Evolutionary conservation across 2,113 vertebrate genomes (phyloP).

Genomic region (Lophius piscatorius): DNA sequence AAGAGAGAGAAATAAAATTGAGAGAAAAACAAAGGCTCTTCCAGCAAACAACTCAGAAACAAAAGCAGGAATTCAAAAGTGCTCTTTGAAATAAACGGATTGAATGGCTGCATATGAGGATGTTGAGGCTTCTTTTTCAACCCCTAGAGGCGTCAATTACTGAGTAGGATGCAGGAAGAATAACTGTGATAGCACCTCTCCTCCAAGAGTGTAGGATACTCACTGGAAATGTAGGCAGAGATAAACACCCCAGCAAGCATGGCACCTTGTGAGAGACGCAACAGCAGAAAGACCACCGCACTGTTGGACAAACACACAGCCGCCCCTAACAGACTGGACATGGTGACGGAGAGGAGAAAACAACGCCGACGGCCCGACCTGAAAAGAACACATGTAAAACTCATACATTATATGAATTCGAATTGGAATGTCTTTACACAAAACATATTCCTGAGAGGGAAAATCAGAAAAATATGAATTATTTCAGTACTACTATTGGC

Average conservation of each 20-base stretch:
- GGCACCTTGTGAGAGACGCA: slow-evolving; percentile 79
- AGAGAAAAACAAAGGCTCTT: too few species aligned
- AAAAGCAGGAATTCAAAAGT: background rate
- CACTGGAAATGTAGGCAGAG: slow-evolving; percentile 83
- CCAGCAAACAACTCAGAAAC: slow-evolving; percentile 2
- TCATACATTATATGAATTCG: too few species aligned
- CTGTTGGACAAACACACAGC: slow-evolving; percentile 76
- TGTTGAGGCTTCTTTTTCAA: background rate
- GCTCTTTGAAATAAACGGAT: slow-evolving; percentile 8
- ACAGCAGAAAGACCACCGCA: slow-evolving; percentile 74
- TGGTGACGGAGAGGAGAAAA: slow-evolving; percentile 79
- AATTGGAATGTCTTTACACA: too few species aligned
- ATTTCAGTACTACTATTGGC: too few species aligned
- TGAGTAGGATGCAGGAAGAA: slow-evolving; percentile 5
- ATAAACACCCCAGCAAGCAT: slow-evolving; percentile 84
- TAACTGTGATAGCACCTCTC: background rate
- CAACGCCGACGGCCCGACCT: slow-evolving; percentile 84
- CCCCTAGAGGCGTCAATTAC: background rate
- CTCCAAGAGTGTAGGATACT: slow-evolving; percentile 65
- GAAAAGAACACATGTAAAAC: slow-evolving; percentile 3
- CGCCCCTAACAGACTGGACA: slow-evolving; percentile 81
- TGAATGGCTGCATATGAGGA: slow-evolving; percentile 7
- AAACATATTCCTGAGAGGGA: too few species aligned
- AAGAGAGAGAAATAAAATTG: background rate
- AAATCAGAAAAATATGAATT: too few species aligned